Evolutionary conservation across 2,888 invertebrate species (phyloP).

Genomic region (Adela reaumurella): DNA sequence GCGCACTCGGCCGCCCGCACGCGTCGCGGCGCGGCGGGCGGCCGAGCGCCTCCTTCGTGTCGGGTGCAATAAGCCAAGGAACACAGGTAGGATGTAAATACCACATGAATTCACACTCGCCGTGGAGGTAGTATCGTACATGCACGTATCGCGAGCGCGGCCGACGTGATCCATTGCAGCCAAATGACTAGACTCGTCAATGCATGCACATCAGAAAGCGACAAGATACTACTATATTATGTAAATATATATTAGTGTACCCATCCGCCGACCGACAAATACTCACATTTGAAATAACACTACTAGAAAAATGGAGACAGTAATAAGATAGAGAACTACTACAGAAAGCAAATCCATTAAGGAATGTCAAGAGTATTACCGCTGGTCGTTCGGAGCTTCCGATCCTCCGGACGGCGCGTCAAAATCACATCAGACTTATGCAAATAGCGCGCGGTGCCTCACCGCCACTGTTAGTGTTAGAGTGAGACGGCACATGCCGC

Average conservation of each 20-base stretch:
- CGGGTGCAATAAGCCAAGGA: slow-evolving; percentile 40
- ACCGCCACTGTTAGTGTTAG: too few species aligned
- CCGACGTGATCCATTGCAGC: slow-evolving; percentile 23
- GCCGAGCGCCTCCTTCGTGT: slow-evolving; percentile 20
- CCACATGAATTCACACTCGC: slow-evolving; percentile 50
- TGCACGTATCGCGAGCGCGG: slow-evolving; percentile 30
- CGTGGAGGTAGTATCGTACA: slow-evolving; percentile 31
- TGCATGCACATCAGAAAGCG: slow-evolving; percentile 52
- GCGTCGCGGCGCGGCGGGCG: slow-evolving; percentile 11
- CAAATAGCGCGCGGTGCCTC: background rate
- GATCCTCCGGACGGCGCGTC: slow-evolving; percentile 42
- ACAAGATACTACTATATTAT: slow-evolving; percentile 52
- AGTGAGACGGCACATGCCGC: too few species aligned
- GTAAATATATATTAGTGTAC: slow-evolving; percentile 54
- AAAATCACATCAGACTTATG: slow-evolving; percentile 23
- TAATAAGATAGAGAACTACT: slow-evolving; percentile 51
- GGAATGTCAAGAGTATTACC: slow-evolving; percentile 51
- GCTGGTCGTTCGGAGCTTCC: slow-evolving; percentile 40
- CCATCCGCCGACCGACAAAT: slow-evolving; percentile 49
- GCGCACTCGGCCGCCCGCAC: slow-evolving; percentile 5
- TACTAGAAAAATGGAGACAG: slow-evolving; percentile 51
- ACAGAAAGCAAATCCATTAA: slow-evolving; percentile 53
- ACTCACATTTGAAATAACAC: slow-evolving; percentile 40
- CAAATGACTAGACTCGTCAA: slow-evolving; percentile 34
- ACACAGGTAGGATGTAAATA: slow-evolving; percentile 44